Base-by-base conservation (phyloP, 2,888 invertebrate species). In the Neoascia interrupta region DNA sequence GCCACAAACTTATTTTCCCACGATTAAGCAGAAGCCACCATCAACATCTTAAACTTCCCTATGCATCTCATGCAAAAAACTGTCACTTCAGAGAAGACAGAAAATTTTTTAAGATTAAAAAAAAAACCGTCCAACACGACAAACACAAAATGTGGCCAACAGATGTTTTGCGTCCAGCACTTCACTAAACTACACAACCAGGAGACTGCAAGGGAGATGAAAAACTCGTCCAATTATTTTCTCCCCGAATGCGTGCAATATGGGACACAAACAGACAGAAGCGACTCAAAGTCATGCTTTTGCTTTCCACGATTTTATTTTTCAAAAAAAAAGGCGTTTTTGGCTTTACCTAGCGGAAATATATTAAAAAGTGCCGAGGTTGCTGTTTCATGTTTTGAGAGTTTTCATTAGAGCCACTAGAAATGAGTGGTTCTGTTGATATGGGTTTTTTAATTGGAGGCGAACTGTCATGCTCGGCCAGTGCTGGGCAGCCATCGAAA, bases 91-190 rank as follows among this genome's bases (percentile, higher is more conserved):
- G 41, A 70, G 26, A n/a, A n/a, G n/a, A n/a, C n/a, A n/a, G 36
- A 53, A 26, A 63, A 54, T 54, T 70, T 43, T 36, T 66, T 54
- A 18, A 54, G 54, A 54, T 54, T 53, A 45, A 72, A 72, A 72
- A 64, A 64, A 31, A 56, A 64, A 41, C 23, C n/a, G n/a, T n/a
- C n/a, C n/a, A n/a, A n/a, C n/a, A n/a, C n/a, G n/a, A n/a, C n/a
- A n/a, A n/a, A 51, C 18, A 64, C 49, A 49, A 72, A 72, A 64
- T 72, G 56, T 72, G 72, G 72, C 64, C 36, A 72, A 56, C 72
- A 72, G 72, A 72, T 72, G 72, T 72, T 72, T 72, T 41, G 34
- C 54, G 56, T 63, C 49, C 69, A 51, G 41, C 31, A n/a, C 11
- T 11, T 21, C 34, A 16, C 23, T 23, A 41, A 43, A 41, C 45